phyloP scores from a whole-genome alignment of 2,113 vertebrate genomes.

The Mesoclemmys tuberculata region DNA sequence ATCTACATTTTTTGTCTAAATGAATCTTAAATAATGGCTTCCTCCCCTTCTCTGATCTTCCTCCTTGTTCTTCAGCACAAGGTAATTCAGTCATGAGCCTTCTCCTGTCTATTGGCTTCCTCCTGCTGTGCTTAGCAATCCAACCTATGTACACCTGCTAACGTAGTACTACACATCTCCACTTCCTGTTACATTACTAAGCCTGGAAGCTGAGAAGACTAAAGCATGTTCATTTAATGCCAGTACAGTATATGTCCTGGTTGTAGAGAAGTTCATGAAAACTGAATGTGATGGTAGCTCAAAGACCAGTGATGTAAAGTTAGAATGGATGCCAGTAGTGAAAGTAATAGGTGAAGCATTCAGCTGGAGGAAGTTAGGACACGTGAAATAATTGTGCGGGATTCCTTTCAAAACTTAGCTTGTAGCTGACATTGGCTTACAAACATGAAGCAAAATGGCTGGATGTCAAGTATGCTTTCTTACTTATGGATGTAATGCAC shows the following conservation, averaged over 20 bases:
- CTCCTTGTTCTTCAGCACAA: background rate
- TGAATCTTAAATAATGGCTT: rapidly evolving
- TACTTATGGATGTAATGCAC: background rate
- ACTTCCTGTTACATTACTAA: background rate
- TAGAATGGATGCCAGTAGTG: background rate
- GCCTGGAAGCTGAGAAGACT: background rate
- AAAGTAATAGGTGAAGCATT: background rate
- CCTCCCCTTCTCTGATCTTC: background rate
- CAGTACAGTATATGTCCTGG: background rate
- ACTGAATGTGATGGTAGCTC: background rate
- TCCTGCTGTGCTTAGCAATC: background rate
- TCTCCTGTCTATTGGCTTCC: background rate
- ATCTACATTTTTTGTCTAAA: too few species aligned
- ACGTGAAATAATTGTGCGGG: conserved; percentile 6
- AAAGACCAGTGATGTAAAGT: background rate
- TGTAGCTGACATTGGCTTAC: conserved; percentile 39
- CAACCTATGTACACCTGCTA: background rate
- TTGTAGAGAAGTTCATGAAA: background rate
- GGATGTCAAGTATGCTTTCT: background rate
- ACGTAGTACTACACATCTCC: background rate
- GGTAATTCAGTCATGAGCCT: background rate
- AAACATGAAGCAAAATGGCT: conserved; percentile 22
- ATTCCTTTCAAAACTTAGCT: conserved; percentile 56
- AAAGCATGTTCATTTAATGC: background rate
- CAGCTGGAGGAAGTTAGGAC: background rate